Base-by-base conservation (phyloP, 2,113 vertebrate genomes). In the Neoarius graeffei region DNA sequence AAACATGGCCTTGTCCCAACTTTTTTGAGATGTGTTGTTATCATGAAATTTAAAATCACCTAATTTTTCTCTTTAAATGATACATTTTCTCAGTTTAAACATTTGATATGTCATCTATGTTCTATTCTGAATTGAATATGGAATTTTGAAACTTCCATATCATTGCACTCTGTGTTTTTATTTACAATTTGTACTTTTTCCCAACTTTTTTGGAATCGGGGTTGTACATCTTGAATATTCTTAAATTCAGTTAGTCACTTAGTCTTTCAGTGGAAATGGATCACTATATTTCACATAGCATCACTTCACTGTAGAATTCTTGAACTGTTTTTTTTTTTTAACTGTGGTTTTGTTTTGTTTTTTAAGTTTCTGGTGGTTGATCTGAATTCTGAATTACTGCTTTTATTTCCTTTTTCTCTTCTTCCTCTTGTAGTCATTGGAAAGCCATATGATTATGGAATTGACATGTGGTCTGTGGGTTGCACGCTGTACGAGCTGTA, bases 401-500 rank as follows among this genome's bases (percentile, higher is more conserved):
- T 66, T 54, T 42, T 42, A 4, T 42, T 42, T 42, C 42, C 42
- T 42, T 42, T 4, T 42, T 42, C 3, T 42, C 42, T 42, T 42
- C 42, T 42, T 42, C 42, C 0, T 57, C 10, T 83, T 62, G 91
- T 94, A 99, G 98, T 99, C 94, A 99, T 99, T 95, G 98, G 98
- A 84, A 99, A 99, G 91, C 96, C 97, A 15, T 99, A 99, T 90
- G 98, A 99, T 94, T 99, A 99, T 67, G 98, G 97, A 87, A 99
- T 99, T 83, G 98, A 99, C 94, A 99, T 99, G 98, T 99, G 98
- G 98, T 99, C 98, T 67, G 98, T 99, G 87, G 98, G 98, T 93
- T 99, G 98, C 93, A 99, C 98, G 0, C 93, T 99, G 77, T 98
- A 98, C 90, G 98, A 99, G 93, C 97, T 99, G 81, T 99, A 99